Conservation (phyloP, 2,888 invertebrate genomes). For the Drosophila limbata region DNA sequence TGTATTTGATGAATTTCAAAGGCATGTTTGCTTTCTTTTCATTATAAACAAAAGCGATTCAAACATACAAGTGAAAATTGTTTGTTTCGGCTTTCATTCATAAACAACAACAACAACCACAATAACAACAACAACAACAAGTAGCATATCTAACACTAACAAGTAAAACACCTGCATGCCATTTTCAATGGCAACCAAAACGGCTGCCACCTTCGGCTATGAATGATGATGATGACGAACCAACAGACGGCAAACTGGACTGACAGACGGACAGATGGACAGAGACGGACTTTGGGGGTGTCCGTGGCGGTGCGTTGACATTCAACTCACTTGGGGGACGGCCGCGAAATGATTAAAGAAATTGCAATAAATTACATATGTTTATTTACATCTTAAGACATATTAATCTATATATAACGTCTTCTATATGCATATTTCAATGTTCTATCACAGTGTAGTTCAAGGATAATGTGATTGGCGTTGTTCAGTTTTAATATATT, state of each 20-base stretch:
- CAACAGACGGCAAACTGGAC: constrained; percentile 25
- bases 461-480: constrained; percentile 61
- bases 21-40: constrained; percentile 55
- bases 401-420: constrained; percentile 6
- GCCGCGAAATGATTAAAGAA: constrained; percentile 50
- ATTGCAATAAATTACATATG: constrained; percentile 64
- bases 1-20: constrained; percentile 37
- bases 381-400: constrained; percentile 37
- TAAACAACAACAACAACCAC: constrained; percentile 20
- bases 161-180: constrained; percentile 66
- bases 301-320: constrained; percentile 62
- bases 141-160: constrained; percentile 17
- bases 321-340: constrained; percentile 58
- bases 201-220: constrained; percentile 52
- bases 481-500: constrained; percentile 4
- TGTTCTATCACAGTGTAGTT: constrained; percentile 52
- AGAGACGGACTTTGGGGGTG: constrained; percentile 41
- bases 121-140: constrained; percentile 10
- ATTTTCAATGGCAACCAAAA: constrained; percentile 72
- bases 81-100: constrained; percentile 54
- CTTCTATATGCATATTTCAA: constrained; percentile 16
- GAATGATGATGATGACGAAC: constrained; percentile 43
- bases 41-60: constrained; percentile 21
- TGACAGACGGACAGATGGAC: background rate
- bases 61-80: constrained; percentile 38